Evolutionary conservation across 2,113 vertebrate genomes (phyloP), one percentile per base, ranked within the genome.

Genomic region (Austrofundulus limnaeus): DNA sequence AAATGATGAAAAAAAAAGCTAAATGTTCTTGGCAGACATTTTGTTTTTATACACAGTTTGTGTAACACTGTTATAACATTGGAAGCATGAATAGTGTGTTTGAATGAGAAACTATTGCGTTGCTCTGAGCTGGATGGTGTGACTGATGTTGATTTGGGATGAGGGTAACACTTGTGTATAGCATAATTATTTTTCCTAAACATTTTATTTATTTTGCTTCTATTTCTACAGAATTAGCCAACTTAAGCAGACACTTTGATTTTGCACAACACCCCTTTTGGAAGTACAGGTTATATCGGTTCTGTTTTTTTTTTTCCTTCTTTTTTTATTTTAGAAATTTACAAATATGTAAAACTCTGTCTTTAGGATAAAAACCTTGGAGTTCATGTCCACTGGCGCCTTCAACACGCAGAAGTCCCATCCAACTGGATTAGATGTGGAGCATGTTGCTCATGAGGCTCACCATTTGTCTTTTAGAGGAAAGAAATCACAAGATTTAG

Each of bases 121-220:
- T n/a, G 53, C 25, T n/a, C 0, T 0, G 13, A 65, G 43, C 49
- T 6, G 23, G 58, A 58, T 43, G 72, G 31, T 48, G 25, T 7
- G 25, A 28, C 7, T 55, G 28, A 50, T 47, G 52, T 56, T 17
- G 23, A 20, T 63, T 19, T 49, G 24, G n/a, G 24, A 39, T n/a
- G 21, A 14, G n/a, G 21, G 7, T 49, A 53, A 48, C 48, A 59
- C n/a, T 34, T 48, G 9, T 37, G 57, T 43, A 56, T 38, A 65
- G 19, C 16, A 52, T 51, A 57, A 50, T n/a, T 28, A 72, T 53
- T 78, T 63, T 63, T 23, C 21, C n/a, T 57, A 10, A 46, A 43
- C 69, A 52, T 77, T 75, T 55, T 51, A 25, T 57, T 51, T 43
- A 19, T 75, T 65, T 24, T 3, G 38, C 41, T 37, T 24, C 51